Evolutionary conservation across 2,888 invertebrate genomes (phyloP), one percentile per base, ranked within the genome.

Genomic region (Mactromeris polynyma): DNA sequence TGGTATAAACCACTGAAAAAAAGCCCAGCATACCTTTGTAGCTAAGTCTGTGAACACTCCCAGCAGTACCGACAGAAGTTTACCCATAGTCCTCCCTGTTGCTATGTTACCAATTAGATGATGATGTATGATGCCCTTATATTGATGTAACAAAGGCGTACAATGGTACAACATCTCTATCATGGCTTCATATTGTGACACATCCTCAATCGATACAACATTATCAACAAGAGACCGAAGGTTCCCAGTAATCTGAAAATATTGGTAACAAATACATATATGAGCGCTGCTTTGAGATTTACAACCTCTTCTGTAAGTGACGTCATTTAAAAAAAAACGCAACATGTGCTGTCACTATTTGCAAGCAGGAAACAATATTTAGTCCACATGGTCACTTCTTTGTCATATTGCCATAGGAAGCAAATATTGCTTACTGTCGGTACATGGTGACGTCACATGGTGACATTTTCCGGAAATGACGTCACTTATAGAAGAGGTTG

Each of bases 41-140:
- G 98, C 98, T 46, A 99, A 97, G 94, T 99, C 98, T 0, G 98
- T 97, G 96, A 99, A 99, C 21, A 99, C 98, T 90, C 98, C 98
- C 85, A 99, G 96, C 86, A 99, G 97, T 4, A 98, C 97, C 0
- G 98, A 98, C 11, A 98, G 97, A 97, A 99, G 98, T 97, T 99
- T 99, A 93, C 98, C 98, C 0, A 98, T 98, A 0, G 98, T 97
- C 93, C 98, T 97, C 95, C 98, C 98, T 0, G 98, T 97, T 0
- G 98, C 98, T 2, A 98, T 97, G 96, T 98, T 98, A 93, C 98
- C 98, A 0, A 98, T 98, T 7, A 99, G 96, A 94, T 98, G 98
- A 96, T 98, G 99, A 96, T 98, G 98, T 1, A 98, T 97, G 81
- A 99, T 97, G 33, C 98, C 96, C 80, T 97, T 97, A 82, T 98